Evolutionary conservation across 92 coral and sea anemone species (phyloP).

Genomic region (Epizoanthus ramosus): DNA sequence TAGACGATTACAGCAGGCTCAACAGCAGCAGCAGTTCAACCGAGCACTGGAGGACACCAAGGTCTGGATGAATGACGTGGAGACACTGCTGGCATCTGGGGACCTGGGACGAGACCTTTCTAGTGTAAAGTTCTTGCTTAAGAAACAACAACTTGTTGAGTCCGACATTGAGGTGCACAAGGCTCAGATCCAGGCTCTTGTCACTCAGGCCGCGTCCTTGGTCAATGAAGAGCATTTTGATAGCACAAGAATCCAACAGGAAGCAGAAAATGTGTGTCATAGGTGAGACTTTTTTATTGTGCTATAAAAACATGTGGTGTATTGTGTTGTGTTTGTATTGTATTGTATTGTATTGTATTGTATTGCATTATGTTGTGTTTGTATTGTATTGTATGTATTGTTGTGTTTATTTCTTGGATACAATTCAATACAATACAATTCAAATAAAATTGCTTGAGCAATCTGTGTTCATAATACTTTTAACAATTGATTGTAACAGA

Average conservation of each 20-base stretch:
- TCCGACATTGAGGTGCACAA: constrained; percentile 78
- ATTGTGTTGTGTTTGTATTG: no score
- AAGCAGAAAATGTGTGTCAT: constrained; percentile 53
- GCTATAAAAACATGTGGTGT: no score
- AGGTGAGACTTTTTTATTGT: constrained; percentile 41
- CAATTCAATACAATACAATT: no score
- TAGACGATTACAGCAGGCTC: constrained; percentile 80
- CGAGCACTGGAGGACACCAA: constrained; percentile 76
- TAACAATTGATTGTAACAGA: no score
- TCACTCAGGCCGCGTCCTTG: constrained; percentile 72
- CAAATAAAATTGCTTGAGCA: no score
- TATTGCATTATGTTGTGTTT: no score
- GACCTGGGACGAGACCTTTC: constrained; percentile 88
- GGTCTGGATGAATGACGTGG: constrained; percentile 91
- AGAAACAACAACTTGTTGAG: constrained; percentile 85
- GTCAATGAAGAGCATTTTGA: constrained; percentile 82
- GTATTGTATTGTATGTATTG: no score
- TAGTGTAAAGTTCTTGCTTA: constrained; percentile 88
- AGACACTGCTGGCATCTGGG: constrained; percentile 83
- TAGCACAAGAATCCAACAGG: constrained; percentile 67
- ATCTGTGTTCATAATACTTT: no score
- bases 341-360: no score
- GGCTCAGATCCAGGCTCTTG: constrained; percentile 69
- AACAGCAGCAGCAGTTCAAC: constrained; percentile 80
- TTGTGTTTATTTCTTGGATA: no score